Evolutionary conservation across 2,888 invertebrate species (phyloP).

Genomic region (Apotomis capreana): DNA sequence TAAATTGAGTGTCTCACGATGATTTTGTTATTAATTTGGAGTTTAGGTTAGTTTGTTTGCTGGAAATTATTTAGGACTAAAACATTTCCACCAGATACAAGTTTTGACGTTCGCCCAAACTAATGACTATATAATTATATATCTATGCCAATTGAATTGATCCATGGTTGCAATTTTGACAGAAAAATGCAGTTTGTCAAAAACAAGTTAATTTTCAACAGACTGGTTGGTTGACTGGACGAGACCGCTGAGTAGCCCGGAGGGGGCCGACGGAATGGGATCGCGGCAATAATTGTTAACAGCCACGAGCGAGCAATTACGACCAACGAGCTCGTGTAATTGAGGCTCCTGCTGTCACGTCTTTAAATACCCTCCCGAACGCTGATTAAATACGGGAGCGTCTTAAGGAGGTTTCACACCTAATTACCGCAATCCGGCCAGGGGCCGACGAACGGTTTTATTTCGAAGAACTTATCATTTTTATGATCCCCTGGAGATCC

Average conservation of each 20-base stretch:
- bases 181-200: too few relatives aligned
- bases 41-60: too few relatives aligned
- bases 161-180: too few relatives aligned
- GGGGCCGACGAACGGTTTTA: constrained; percentile 35
- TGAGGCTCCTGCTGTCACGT: constrained; percentile 31
- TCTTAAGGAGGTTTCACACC: constrained; percentile 28
- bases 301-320: constrained; percentile 41
- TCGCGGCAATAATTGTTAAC: constrained; percentile 42
- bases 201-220: too few relatives aligned
- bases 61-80: too few relatives aligned
- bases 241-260: constrained; percentile 24
- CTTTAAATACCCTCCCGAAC: constrained; percentile 21
- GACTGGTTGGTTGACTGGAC: neutral
- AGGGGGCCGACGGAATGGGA: constrained; percentile 37
- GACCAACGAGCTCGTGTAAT: constrained; percentile 27
- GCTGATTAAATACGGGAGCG: constrained; percentile 27
- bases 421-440: constrained; percentile 29
- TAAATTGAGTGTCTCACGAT: too few relatives aligned
- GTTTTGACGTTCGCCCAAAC: too few relatives aligned
- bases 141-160: too few relatives aligned
- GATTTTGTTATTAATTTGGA: too few relatives aligned
- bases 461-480: constrained; percentile 47
- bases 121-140: too few relatives aligned
- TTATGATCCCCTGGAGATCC: constrained; percentile 49
- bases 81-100: too few relatives aligned